Base-by-base conservation (phyloP, 1,140 invertebrate genomes). In the Drosophila aff. region DNA sequence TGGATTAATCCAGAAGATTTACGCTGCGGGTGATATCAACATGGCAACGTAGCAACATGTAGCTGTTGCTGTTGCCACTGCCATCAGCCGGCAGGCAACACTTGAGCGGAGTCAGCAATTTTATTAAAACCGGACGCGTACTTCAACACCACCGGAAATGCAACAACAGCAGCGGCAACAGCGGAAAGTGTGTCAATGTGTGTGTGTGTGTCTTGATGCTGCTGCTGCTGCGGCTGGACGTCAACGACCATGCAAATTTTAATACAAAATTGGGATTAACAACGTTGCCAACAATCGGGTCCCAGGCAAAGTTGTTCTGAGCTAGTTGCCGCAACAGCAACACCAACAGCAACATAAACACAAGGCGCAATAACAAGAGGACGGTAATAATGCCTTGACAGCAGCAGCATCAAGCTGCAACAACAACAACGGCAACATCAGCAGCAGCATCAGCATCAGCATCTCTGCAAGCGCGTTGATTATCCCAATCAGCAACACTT, bases 1-100 rank as follows among this genome's bases (percentile, higher is more conserved):
- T 91, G 89, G 90, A 91, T 91, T 91, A 91, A 91, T 91, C 89
- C 89, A 90, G 79, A 91, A 91, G 89, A 91, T 91, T 91, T 91
- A 91, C 89, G 89, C 89, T 91, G 89, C 89, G 89, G 89, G 89
- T 91, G 90, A 89, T 91, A 91, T 89, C 81, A 91, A 87, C 84
- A 89, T 65, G 81, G 76, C 69, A 89, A 87, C 81, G 71, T 79
- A 75, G 75, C 52, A 71, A 71, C 80, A 78, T 76, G 80, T 81
- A 78, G 82, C 65, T 86, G 83, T 80, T 77, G 82, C 60, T 47
- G 52, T 47, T 50, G 69, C 67, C 59, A 57, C 46, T 61, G 71
- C 47, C 46, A 55, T 64, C 66, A 57, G 60, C 75, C 50, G 44
- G 63, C 69, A 52, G 63, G 63, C 74, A 76, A 68, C 78, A 81